Conservation (phyloP, 2,113 vertebrate species). For the Sclerurus mexicanus region DNA sequence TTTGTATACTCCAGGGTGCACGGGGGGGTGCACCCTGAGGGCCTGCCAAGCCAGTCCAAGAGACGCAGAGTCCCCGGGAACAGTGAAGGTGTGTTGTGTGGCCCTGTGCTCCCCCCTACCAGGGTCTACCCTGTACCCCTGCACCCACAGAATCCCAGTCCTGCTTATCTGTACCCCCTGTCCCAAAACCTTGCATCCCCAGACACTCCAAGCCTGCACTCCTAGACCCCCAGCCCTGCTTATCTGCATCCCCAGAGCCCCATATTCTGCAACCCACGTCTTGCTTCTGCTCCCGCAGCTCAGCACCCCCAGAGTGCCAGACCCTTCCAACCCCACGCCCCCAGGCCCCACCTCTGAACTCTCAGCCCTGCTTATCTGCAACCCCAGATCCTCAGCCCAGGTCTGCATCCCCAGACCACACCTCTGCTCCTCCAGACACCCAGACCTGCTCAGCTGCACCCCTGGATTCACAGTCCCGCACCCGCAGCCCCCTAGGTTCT, state of each 20-base stretch:
- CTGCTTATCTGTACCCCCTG: neutral
- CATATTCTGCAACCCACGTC: neutral
- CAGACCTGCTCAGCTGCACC: neutral
- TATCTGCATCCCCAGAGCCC: neutral
- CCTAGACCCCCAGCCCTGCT: neutral
- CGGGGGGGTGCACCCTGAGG: neutral
- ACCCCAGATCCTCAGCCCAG: no score
- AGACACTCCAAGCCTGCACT: neutral
- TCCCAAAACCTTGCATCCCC: neutral
- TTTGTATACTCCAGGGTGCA: no score
- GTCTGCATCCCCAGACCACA: neutral
- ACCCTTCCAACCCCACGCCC: neutral
- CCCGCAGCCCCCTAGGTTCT: neutral
- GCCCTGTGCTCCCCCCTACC: neutral
- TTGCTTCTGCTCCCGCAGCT: neutral
- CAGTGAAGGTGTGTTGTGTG: neutral
- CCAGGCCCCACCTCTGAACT: neutral
- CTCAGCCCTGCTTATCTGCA: neutral
- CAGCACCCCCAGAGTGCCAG: neutral
- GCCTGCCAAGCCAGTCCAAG: neutral
- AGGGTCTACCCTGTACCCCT: neutral
- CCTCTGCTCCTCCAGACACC: neutral
- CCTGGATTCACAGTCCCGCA: neutral
- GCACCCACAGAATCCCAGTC: neutral
- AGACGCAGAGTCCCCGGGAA: neutral